Base-by-base conservation (phyloP, 2,888 invertebrate species). In the Enchytraeus crypticus region DNA sequence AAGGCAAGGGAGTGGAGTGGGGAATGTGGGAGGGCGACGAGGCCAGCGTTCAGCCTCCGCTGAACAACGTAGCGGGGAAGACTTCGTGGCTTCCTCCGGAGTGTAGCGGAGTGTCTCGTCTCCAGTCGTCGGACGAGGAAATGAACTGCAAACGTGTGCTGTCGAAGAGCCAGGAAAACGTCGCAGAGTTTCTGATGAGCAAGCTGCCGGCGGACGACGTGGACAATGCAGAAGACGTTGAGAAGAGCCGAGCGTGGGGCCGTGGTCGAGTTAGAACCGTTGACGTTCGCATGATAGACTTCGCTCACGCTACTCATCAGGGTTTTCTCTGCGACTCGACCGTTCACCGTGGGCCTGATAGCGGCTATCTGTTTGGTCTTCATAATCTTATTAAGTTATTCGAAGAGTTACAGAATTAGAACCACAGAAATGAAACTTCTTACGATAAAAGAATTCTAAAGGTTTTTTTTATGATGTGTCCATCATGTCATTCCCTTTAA, bases 241-340 rank as follows among this genome's bases (percentile, higher is more conserved):
- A 38, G 18, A 38, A 38, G 38, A 26, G 29, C n/a, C 1, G 27
- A 30, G 14, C 53, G 14, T 11, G 49, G 49, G 49, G 14, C 21
- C 8, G 18, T 8, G 38, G 11, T 8, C 38, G 38, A 3, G 3
- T 53, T 8, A 11, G 49, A 8, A 21, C 27, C 4, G 63, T 80
- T 5, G 92, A 92, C 77, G 88, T 93, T 57, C 85, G 92, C 71
- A 89, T 95, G 85, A 95, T 96, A 70, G 95, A 96, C 82, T 96
- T 96, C 82, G 95, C 95, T 64, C 92, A 96, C 79, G 90, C 92
- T 8, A 89, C 90, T 11, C 88, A 87, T 79, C 70, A 73, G 59
- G 87, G 87, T 57, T 86, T 86, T 66, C 60, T 67, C 62, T 81
- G 81, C 69, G 78, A 77, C 59, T 65, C 67, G 18, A 71, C 70